phyloP scores from a whole-genome alignment of 2,797 vertebrate species.

The Melanotaenia boesemani region DNA sequence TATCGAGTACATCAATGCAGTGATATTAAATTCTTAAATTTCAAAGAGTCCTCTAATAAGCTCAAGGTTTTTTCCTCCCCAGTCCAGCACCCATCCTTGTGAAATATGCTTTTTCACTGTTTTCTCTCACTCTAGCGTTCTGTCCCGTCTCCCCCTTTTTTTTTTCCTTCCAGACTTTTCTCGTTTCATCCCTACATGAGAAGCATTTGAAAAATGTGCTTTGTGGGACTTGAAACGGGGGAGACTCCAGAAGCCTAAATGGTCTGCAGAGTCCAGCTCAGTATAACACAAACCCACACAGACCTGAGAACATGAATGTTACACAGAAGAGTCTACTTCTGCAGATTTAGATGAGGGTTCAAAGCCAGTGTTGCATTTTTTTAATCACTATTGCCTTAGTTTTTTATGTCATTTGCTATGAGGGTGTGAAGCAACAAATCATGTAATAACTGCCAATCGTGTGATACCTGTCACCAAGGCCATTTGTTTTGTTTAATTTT shows the following conservation, averaged over 20 bases:
- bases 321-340: conserved; percentile 6
- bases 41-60: conserved; percentile 47
- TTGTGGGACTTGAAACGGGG: conserved; percentile 62
- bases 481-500: too few species aligned
- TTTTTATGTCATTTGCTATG: conserved; percentile 4
- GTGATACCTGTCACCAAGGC: too few species aligned
- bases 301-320: conserved; percentile 19
- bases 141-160: conserved; percentile 25
- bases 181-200: conserved; percentile 57
- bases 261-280: conserved; percentile 45
- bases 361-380: conserved; percentile 1
- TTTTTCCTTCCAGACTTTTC: conserved; percentile 48
- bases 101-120: conserved; percentile 51
- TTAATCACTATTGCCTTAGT: background rate
- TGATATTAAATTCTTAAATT: conserved; percentile 35
- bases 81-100: conserved; percentile 39
- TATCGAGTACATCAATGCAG: conserved; percentile 16
- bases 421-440: too few species aligned
- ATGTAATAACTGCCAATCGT: too few species aligned
- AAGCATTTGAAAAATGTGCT: conserved; percentile 75
- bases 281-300: conserved; percentile 33
- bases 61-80: conserved; percentile 40
- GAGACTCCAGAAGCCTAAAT: conserved; percentile 52
- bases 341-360: background rate
- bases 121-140: conserved; percentile 16